Base-by-base conservation (phyloP, 2,797 vertebrate genomes). In the Tenualosa thibaudeaui region DNA sequence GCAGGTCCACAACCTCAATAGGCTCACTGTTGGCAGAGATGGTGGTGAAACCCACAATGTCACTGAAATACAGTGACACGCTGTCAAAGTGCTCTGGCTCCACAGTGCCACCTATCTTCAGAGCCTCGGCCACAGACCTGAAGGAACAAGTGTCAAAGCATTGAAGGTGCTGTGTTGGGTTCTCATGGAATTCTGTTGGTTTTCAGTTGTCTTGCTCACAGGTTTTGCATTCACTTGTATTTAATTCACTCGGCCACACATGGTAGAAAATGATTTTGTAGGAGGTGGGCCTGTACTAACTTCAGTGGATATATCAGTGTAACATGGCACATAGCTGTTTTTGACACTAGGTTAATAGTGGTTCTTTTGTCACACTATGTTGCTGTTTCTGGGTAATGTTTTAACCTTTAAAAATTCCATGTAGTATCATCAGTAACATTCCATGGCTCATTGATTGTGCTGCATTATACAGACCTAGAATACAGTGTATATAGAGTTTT, bases 11-110 rank as follows among this genome's bases (percentile, higher is more conserved):
- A 51, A 91, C 91, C 60, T 92, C 89, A 4, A 91, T 92, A 3
- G 90, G 91, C 82, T 92, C 90, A 62, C 90, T 92, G 81, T 89
- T 90, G 81, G 89, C 91, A 3, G 91, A 90, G 84, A 91, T 91
- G 43, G 89, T 90, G 50, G 90, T 92, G 83, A 92, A 92, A 9
- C 91, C 91, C 56, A 92, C 91, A 5, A 92, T 89, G 88, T 92
- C 90, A 9, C 91, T 92, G 87, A 92, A 92, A 85, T 92, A 92
- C 85, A 92, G 84, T 4, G 90, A 89, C 37, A 91, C 90, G 12
- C 87, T 87, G 65, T 92, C 87, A 56, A 91, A 92, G 71, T 90
- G 85, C 46, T 92, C 91, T 0, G 91, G 90, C 71, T 92, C 89
- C 84, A 91, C 90, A 7, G 86, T 88, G 58, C 88, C 85, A 10